Percentiles rank a stretch among this genome's conserved stretches.
Evolutionary conservation across 64 coral and sea anemone genomes (phyloP).

Genomic region (Actinia tenebrosa): DNA sequence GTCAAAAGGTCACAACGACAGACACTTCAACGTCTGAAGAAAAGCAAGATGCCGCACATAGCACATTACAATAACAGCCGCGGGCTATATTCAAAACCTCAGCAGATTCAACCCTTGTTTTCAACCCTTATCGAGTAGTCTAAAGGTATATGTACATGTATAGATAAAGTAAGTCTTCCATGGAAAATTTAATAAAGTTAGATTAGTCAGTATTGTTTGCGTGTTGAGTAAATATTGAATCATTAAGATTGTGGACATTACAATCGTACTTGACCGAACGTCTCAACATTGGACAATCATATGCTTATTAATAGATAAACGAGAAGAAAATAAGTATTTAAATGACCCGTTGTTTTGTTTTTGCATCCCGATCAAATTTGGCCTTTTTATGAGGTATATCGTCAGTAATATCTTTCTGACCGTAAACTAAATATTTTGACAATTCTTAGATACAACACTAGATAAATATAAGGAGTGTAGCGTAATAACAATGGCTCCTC

Average conservation of each 20-base stretch:
- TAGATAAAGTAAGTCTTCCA: not conserved
- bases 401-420: not conserved
- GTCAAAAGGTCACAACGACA: not conserved
- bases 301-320: not conserved
- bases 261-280: not conserved
- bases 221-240: not conserved
- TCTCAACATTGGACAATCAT: not conserved
- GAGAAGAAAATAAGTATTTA: not conserved
- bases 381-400: not conserved
- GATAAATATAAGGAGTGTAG: not conserved
- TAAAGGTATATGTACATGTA: not conserved
- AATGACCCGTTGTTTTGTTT: not conserved
- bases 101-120: not conserved
- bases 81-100: not conserved
- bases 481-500: not conserved
- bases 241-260: not conserved
- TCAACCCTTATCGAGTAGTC: not conserved
- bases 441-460: constrained; percentile 3
- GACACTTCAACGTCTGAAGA: not conserved
- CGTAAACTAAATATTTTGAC: constrained; percentile 6
- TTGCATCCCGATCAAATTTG: not conserved
- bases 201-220: not conserved
- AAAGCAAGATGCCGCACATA: constrained; percentile 1
- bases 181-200: not conserved
- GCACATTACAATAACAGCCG: not conserved